These are phyloP conservation scores for Taenaris catops DNA, from an alignment of 2,888 invertebrate species.

Conservation along the genomic window DNA sequence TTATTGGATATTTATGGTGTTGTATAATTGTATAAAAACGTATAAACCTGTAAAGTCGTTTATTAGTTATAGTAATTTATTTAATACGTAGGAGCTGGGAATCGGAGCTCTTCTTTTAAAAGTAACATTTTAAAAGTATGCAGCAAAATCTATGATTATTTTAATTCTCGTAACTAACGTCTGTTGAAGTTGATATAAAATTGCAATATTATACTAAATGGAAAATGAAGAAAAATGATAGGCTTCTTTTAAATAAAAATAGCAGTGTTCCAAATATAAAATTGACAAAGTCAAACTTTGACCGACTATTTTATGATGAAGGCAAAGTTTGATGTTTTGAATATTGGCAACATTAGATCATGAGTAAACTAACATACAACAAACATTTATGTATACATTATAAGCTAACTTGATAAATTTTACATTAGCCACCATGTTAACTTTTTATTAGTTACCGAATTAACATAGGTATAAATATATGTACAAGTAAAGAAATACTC, in stretches of 20 bases:
- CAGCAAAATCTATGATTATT: constrained; percentile 41
- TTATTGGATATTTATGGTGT: constrained; percentile 61
- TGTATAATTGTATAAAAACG: constrained; percentile 77
- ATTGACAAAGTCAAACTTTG: constrained; percentile 71
- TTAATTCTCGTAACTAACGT: constrained; percentile 11
- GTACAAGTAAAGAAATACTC: constrained; percentile 47
- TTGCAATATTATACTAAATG: background rate
- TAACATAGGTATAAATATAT: constrained; percentile 35
- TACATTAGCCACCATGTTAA: constrained; percentile 20
- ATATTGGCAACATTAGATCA: constrained; percentile 30
- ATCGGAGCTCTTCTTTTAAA: constrained; percentile 69
- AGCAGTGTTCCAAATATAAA: no score
- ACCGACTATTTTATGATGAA: constrained; percentile 33
- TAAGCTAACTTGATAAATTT: constrained; percentile 28
- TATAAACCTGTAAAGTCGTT: constrained; percentile 74
- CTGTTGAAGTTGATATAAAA: background rate
- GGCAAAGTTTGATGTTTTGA: constrained; percentile 70
- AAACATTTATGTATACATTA: background rate
- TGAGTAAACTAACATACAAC: constrained; percentile 10
- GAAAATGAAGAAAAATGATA: no score
- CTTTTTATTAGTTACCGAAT: constrained; percentile 42
- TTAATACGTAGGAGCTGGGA: constrained; percentile 50
- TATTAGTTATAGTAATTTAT: constrained; percentile 71
- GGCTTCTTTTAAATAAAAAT: no score
- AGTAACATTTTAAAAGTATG: constrained; percentile 64